These are phyloP conservation scores for Agriopis aurantiaria DNA, from an alignment of 2,888 invertebrate genomes.

Conservation along the genomic window DNA sequence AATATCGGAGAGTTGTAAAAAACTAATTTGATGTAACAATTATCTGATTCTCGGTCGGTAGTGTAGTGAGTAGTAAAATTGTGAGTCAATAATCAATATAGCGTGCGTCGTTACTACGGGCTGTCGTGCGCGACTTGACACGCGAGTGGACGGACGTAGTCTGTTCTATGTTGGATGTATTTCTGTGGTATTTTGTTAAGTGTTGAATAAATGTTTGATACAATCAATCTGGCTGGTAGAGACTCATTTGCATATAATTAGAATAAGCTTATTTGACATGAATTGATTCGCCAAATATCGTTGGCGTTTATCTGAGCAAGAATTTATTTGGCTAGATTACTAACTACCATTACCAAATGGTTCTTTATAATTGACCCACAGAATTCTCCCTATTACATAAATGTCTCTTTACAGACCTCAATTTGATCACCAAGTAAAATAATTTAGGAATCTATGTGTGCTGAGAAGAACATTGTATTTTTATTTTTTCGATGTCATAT, in stretches of 20 bases:
- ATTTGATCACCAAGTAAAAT: not conserved
- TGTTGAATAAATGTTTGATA: constrained; percentile 36
- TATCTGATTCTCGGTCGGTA: constrained; percentile 49
- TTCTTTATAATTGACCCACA: too few relatives aligned
- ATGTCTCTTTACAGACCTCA: not conserved
- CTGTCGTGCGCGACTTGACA: constrained; percentile 52
- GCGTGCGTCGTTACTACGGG: constrained; percentile 47
- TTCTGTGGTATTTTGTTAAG: constrained; percentile 40
- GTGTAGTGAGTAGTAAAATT: constrained; percentile 49
- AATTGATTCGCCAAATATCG: not conserved
- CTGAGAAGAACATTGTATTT: not conserved
- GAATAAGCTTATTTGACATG: not conserved
- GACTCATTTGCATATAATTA: not conserved
- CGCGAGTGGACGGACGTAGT: constrained; percentile 38
- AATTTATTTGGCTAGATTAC: too few relatives aligned
- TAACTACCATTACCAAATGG: too few relatives aligned
- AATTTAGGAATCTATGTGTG: too few relatives aligned
- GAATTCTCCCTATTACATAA: too few relatives aligned
- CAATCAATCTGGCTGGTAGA: constrained; percentile 1
- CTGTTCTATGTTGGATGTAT: constrained; percentile 34
- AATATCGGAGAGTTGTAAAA: constrained; percentile 41
- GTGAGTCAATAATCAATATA: constrained; percentile 51
- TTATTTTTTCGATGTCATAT: too few relatives aligned
- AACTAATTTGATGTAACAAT: constrained; percentile 57
- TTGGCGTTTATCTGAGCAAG: too few relatives aligned